Conservation (phyloP, 2,888 invertebrate genomes). For the Octodonta nipae region DNA sequence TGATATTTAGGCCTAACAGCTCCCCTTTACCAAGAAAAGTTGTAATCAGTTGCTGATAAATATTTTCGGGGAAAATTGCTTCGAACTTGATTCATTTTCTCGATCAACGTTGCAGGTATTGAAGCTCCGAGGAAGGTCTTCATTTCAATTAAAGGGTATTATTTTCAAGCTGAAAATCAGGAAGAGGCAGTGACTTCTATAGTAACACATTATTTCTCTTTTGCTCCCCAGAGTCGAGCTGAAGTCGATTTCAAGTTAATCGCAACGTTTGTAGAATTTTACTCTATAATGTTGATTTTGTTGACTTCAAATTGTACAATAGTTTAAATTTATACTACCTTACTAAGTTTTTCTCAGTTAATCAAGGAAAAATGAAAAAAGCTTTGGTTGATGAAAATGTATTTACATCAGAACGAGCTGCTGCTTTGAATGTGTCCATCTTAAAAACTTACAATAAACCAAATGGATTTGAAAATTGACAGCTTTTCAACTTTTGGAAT, state of each 20-base stretch:
- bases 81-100: no score
- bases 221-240: constrained; percentile 69
- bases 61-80: no score
- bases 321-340: constrained; percentile 84
- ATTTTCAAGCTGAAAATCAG: constrained; percentile 92
- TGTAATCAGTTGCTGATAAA: no score
- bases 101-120: constrained; percentile 84
- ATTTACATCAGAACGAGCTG: constrained; percentile 69
- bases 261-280: constrained; percentile 96
- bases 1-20: no score
- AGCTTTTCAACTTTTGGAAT: no score
- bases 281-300: constrained; percentile 89
- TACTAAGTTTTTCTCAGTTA: constrained; percentile 52
- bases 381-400: constrained; percentile 58
- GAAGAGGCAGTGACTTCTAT: constrained; percentile 95
- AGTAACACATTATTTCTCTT: constrained; percentile 87
- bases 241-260: constrained; percentile 96
- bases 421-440: constrained; percentile 69
- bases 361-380: constrained; percentile 43
- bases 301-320: constrained; percentile 85
- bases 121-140: constrained; percentile 83
- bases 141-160: constrained; percentile 55
- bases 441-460: constrained; percentile 43
- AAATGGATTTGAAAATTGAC: no score
- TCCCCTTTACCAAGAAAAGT: no score